A percentile compares a stretch with the other conserved stretches of the same genome.
These are phyloP conservation scores for Hirtodrosophila histrioides DNA, from an alignment of 2,888 invertebrate genomes.

Conservation along the genomic window DNA sequence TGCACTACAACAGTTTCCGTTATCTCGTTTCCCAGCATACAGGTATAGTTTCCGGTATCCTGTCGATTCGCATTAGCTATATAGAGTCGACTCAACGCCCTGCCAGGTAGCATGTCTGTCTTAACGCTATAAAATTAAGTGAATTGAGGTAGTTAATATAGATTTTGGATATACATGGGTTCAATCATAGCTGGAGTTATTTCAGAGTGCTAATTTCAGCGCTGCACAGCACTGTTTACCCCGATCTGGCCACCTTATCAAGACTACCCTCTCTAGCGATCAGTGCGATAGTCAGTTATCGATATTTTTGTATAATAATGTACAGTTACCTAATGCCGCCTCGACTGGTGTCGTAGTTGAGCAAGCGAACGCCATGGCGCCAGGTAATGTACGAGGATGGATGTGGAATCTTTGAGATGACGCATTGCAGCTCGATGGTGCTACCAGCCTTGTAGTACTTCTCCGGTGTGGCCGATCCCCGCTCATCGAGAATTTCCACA, in stretches of 20 bases:
- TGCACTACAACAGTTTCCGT: constrained; percentile 90
- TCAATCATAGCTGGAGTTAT: no score
- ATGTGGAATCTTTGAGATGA: constrained; percentile 92
- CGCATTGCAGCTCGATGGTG: constrained; percentile 92
- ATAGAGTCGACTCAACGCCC: constrained; percentile 90
- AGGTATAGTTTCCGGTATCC: constrained; percentile 92
- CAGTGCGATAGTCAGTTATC: no score
- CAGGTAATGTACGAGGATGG: constrained; percentile 91
- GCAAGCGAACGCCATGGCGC: constrained; percentile 90
- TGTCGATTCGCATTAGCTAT: constrained; percentile 91
- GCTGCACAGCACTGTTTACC: no score
- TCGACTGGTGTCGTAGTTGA: constrained; percentile 91
- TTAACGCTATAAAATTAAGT: constrained; percentile 87
- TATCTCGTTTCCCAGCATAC: constrained; percentile 89
- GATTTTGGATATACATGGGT: no score
- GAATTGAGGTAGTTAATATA: background rate
- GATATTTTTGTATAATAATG: background rate
- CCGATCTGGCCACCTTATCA: no score
- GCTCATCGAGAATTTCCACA: constrained; percentile 92
- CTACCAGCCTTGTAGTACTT: constrained; percentile 93
- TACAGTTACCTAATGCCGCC: constrained; percentile 90
- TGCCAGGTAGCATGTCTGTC: constrained; percentile 90
- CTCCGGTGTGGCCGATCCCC: constrained; percentile 90
- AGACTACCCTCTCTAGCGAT: no score
- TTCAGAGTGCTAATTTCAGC: no score